Evolutionary conservation across 2,888 invertebrate species (phyloP).

Genomic region (Sabellastarte sp.): DNA sequence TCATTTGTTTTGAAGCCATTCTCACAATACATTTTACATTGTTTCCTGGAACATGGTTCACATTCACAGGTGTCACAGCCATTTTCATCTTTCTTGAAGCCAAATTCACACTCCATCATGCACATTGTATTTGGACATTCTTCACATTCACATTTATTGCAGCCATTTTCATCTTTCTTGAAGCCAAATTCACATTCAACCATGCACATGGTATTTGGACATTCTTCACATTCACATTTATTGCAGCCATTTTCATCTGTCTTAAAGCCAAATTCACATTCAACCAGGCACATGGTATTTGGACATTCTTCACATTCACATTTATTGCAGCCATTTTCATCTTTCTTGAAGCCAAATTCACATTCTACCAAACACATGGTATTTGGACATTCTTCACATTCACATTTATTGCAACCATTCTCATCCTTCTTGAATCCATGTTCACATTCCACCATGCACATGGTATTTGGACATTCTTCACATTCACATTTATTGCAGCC

Average conservation of each 20-base stretch:
- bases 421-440: too few species aligned
- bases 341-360: too few species aligned
- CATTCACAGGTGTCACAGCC: constrained; percentile 26
- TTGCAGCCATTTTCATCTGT: constrained; percentile 10
- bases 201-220: constrained; percentile 3
- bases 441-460: too few species aligned
- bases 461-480: too few species aligned
- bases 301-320: too few species aligned
- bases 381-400: too few species aligned
- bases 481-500: too few species aligned
- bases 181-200: constrained; percentile 17
- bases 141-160: constrained; percentile 9
- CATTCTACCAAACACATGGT: too few species aligned
- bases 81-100: constrained; percentile 18
- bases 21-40: constrained; percentile 12
- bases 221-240: constrained; percentile 3
- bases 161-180: constrained; percentile 7
- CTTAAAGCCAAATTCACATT: constrained; percentile 11
- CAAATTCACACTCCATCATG: constrained; percentile 19
- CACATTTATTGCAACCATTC: too few species aligned
- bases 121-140: constrained; percentile 7
- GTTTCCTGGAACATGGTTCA: background rate
- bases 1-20: constrained; percentile 6
- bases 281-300: too few species aligned
- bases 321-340: too few species aligned